Evolutionary conservation across 2,113 vertebrate genomes (phyloP).

Genomic region (Muntiacus reevesi): DNA sequence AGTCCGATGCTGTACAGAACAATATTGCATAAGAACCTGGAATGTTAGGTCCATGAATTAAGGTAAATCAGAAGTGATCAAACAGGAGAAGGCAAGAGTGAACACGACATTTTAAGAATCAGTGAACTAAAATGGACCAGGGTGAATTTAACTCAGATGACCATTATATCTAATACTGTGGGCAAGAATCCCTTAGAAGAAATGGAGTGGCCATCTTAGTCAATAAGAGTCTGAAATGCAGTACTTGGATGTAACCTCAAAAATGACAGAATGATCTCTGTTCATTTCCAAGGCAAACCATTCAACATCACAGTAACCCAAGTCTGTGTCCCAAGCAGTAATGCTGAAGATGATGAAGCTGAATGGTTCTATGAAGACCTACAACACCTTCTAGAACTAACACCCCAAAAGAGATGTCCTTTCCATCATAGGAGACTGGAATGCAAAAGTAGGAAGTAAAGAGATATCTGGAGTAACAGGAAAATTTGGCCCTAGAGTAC

Average conservation of each 20-base stretch:
- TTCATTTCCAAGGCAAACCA: not conserved
- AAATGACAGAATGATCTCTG: not conserved
- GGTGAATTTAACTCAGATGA: not conserved
- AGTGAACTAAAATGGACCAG: not conserved
- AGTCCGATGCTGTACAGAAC: not conserved
- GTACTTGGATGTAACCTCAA: not conserved
- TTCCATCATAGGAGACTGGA: not conserved
- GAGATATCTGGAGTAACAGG: not conserved
- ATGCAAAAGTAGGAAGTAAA: not conserved
- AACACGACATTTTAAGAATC: not conserved
- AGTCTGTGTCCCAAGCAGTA: not conserved
- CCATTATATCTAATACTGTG: not conserved
- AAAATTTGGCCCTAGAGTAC: not conserved
- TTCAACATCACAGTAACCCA: not conserved
- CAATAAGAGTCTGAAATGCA: not conserved
- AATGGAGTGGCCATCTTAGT: not conserved
- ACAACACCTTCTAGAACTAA: not conserved
- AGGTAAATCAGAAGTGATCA: not conserved
- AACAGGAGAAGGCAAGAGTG: not conserved
- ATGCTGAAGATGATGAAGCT: not conserved
- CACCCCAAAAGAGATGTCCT: not conserved
- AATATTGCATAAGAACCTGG: not conserved
- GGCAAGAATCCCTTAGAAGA: not conserved
- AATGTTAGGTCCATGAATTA: not conserved
- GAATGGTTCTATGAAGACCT: not conserved